Base-by-base conservation (phyloP, 2,113 vertebrate genomes). In the Pelobates fuscus region DNA sequence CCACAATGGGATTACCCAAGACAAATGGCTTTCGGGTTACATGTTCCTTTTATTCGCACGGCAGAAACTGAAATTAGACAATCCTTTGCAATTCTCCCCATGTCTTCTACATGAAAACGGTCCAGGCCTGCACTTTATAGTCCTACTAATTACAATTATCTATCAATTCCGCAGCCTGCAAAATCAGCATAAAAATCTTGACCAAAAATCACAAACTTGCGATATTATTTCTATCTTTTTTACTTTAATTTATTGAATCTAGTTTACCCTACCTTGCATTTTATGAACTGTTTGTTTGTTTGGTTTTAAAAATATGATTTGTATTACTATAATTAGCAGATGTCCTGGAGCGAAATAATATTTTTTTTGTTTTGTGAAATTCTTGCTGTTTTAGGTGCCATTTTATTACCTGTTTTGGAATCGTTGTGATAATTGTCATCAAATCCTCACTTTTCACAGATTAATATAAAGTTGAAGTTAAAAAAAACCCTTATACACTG, bases 21-120 rank as follows among this genome's bases (percentile, higher is more conserved):
- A 81, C 86, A 86, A 84, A 86, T 85, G 81, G 80, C 85, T 85
- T 81, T 79, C 82, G 78, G 57, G 71, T 55, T 82, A 77, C 80
- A 86, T 78, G 81, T 83, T 81, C 21, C 14, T 27, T 60, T 60
- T 17, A 49, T 17, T 49, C 17, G 44, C 44, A 1, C 23, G 57
- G 57, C 57, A 62, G 27, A 30, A 32, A 32, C 24, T 5, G 32
- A 65, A 41, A 65, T 43, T 3, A 21, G 37, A 23, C 20, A 14
- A 11, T 18, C 8, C 37, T 24, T 10, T 24, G 62, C 62, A 20
- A 32, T 5, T 11, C 10, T 11, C 7, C 8, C 32, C 18, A 1
- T 1, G 52, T 55, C 11, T 52, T 1, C 46, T 18, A 17, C 18
- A 17, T 52, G 10, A 52, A 52, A 52, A 52, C 12, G 11, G 18